phyloP scores from a whole-genome alignment of 2,888 invertebrate species.

The Hirtodrosophila trivittata region DNA sequence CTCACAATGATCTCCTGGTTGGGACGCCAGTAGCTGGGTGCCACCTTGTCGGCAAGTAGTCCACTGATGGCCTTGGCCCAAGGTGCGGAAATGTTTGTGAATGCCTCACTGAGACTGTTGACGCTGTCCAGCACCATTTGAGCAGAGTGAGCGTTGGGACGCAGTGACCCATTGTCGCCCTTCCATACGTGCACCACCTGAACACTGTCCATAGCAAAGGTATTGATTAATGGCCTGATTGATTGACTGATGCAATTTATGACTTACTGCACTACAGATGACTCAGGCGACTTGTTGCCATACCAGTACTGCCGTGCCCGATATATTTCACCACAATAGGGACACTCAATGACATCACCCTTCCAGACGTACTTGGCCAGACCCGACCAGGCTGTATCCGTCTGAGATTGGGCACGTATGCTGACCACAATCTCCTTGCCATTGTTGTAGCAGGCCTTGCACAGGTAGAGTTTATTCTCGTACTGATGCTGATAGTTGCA shows the following conservation, averaged over 20 bases:
- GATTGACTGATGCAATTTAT: not conserved
- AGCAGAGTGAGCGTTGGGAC: slow-evolving; percentile 86
- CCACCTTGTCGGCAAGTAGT: slow-evolving; percentile 90
- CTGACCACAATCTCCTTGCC: slow-evolving; percentile 84
- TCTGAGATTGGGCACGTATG: slow-evolving; percentile 73
- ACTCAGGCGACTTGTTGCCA: slow-evolving; percentile 90
- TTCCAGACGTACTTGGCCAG: slow-evolving; percentile 91
- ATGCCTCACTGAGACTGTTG: slow-evolving; percentile 86
- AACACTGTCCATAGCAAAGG: slow-evolving; percentile 78
- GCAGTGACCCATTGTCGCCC: slow-evolving; percentile 84
- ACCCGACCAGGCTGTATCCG: slow-evolving; percentile 87
- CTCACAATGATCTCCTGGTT: slow-evolving; percentile 89
- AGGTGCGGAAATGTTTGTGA: slow-evolving; percentile 87
- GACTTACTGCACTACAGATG: slow-evolving; percentile 85
- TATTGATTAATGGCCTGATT: not conserved
- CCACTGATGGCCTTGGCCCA: slow-evolving; percentile 88
- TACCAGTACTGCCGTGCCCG: slow-evolving; percentile 92
- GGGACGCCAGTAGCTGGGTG: slow-evolving; percentile 92
- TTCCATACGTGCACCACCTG: slow-evolving; percentile 90
- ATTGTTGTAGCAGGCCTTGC: slow-evolving; percentile 87
- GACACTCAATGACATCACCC: slow-evolving; percentile 91
- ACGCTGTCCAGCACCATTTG: slow-evolving; percentile 88
- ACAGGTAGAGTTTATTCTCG: slow-evolving; percentile 88
- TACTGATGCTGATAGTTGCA: slow-evolving; percentile 89
- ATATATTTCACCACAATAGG: slow-evolving; percentile 86